These are phyloP conservation scores for Pogonognathellus flavescens DNA, from an alignment of 1,140 invertebrate genomes.

Conservation along the genomic window DNA sequence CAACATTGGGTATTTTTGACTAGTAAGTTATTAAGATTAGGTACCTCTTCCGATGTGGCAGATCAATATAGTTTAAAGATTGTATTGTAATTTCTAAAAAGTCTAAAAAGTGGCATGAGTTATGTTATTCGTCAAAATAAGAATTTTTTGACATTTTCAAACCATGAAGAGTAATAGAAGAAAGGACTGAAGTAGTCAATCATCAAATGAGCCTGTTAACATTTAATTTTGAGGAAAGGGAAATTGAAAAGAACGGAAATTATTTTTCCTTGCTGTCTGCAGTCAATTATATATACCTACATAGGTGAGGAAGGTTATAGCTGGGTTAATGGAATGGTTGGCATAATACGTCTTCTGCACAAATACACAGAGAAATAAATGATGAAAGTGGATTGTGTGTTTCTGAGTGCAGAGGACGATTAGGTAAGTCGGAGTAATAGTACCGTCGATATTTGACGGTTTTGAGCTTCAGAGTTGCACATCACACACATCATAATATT, in stretches of 20 bases:
- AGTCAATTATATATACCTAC: not conserved
- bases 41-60: no score
- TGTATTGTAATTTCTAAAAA: no score
- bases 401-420: not conserved
- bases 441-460: not conserved
- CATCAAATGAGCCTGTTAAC: no score
- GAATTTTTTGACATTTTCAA: no score
- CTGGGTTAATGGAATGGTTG: not conserved
- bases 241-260: slow-evolving; percentile 37
- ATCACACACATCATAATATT: no score
- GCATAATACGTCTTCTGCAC: not conserved
- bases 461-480: not conserved
- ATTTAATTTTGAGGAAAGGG: not conserved
- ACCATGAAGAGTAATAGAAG: no score
- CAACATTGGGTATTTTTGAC: no score
- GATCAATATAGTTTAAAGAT: no score
- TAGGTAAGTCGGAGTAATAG: not conserved
- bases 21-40: no score
- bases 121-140: no score
- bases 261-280: slow-evolving; percentile 13
- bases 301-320: not conserved
- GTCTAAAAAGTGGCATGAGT: no score
- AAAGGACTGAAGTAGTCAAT: no score
- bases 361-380: not conserved
- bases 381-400: not conserved